Evolutionary conservation across 2,797 vertebrate genomes (phyloP), one percentile per base, ranked within the genome.

Genomic region (Nyctalus aviator): DNA sequence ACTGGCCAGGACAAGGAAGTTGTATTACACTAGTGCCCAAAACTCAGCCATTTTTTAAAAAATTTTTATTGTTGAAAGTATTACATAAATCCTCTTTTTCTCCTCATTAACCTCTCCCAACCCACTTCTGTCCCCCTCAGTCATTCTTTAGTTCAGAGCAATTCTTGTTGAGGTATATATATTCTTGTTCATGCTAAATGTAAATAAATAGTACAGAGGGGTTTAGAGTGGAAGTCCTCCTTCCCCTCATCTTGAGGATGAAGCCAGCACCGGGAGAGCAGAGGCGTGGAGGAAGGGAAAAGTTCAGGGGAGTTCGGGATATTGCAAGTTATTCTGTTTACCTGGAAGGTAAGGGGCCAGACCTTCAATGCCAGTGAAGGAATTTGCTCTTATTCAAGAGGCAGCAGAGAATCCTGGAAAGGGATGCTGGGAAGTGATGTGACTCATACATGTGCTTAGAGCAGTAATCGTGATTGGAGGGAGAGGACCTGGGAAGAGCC

Each of bases 91-190:
- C 59, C 59, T 30, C 27, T 27, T 14, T 62, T 62, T 62, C 27
- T 62, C 59, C 59, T 12, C 10, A 15, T 30, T 62, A 62, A 62
- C 59, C 59, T 15, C 59, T 62, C 27, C 59, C 27, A 62, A 27
- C 59, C 59, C 25, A 30, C 27, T 30, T 62, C 59, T 62, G 59
- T 30, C 27, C 59, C 13, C 12, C 30, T 71, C 23, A 55, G 23
- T 41, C 37, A 68, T 88, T 90, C 72, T 50, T 84, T 78, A 77
- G 66, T 81, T 91, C 62, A 64, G 59, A 94, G 53, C 84, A 83
- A 91, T 82, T 84, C 14, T 94, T 73, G 13, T 35, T 95, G n/a
- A n/a, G n/a, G n/a, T n/a, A n/a, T n/a, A n/a, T n/a, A n/a, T n/a
- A n/a, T n/a, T 77, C 75, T 94, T 73, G 23, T 41, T 95, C 48